These are phyloP conservation scores for Nylanderia fulva DNA, from an alignment of 1,140 invertebrate species.

Conservation along the genomic window DNA sequence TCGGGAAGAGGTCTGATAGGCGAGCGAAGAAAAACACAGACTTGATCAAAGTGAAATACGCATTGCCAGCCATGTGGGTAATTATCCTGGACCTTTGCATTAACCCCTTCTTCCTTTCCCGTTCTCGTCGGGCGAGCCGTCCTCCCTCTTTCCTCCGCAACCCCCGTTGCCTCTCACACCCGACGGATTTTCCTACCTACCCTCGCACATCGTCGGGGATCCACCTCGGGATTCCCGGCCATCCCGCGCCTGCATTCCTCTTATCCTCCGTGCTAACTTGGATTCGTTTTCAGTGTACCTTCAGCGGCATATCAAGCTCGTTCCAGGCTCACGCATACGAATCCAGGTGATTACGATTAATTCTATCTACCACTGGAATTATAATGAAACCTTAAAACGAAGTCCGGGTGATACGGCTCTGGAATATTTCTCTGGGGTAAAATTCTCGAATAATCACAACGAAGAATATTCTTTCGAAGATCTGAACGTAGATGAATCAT, in stretches of 20 bases:
- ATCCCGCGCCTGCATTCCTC: conserved; percentile 61
- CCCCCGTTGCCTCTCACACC: conserved; percentile 41
- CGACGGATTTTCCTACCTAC: conserved; percentile 43
- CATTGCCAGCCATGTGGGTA: conserved; percentile 85
- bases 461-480: conserved; percentile 43
- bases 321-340: conserved; percentile 59
- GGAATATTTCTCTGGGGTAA: conserved; percentile 52
- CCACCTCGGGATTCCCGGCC: conserved; percentile 63
- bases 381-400: conserved; percentile 63
- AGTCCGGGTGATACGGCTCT: conserved; percentile 47
- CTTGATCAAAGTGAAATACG: conserved; percentile 85
- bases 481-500: conserved; percentile 3
- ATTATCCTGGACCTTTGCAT: conserved; percentile 85
- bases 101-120: conserved; percentile 78
- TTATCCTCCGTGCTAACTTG: conserved; percentile 62
- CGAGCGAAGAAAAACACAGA: conserved; percentile 85
- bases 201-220: conserved; percentile 63
- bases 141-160: conserved; percentile 51
- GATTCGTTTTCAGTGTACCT: conserved; percentile 59
- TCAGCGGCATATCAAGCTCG: conserved; percentile 49
- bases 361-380: conserved; percentile 54
- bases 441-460: conserved; percentile 43
- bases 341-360: conserved; percentile 58
- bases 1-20: conserved; percentile 78
- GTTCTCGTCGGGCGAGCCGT: conserved; percentile 39